phyloP scores from a whole-genome alignment of 64 coral and sea anemone species.

The Cladopsammia gracilis region DNA sequence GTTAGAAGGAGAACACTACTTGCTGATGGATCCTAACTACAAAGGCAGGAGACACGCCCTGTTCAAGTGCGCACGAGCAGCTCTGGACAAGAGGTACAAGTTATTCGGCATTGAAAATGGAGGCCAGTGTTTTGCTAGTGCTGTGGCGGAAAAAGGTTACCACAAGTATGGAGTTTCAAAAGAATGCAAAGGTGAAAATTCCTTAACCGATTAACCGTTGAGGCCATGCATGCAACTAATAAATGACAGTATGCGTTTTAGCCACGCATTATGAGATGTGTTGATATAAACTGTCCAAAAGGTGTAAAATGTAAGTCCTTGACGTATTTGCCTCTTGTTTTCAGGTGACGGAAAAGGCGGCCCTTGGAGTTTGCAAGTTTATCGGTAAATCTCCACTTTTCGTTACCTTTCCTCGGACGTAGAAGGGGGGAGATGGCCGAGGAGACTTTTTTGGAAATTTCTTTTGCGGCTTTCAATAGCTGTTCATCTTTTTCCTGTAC shows the following conservation, averaged over 20 bases:
- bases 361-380: conserved; percentile 97
- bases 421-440: too few species aligned
- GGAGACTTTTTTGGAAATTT: too few species aligned
- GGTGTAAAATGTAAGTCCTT: too few species aligned
- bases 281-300: too few species aligned
- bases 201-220: neutral
- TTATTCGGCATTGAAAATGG: conserved; percentile 97
- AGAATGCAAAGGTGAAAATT: conserved; percentile 78
- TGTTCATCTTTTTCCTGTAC: too few species aligned
- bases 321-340: neutral
- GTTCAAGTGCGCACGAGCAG: conserved; percentile 87
- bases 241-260: too few species aligned
- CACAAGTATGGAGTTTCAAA: conserved; percentile 77
- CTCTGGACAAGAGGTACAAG: conserved; percentile 64
- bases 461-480: too few species aligned
- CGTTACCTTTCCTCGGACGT: too few species aligned
- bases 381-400: conserved; percentile 63
- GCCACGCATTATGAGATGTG: too few species aligned
- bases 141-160: conserved; percentile 19
- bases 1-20: conserved; percentile 74
- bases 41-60: conserved; percentile 80
- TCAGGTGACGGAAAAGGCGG: conserved; percentile 95
- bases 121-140: conserved; percentile 93
- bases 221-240: neutral
- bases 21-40: conserved; percentile 96